These are phyloP conservation scores for Drosophila neonasuta DNA, from an alignment of 2,888 invertebrate genomes.

Conservation along the genomic window DNA sequence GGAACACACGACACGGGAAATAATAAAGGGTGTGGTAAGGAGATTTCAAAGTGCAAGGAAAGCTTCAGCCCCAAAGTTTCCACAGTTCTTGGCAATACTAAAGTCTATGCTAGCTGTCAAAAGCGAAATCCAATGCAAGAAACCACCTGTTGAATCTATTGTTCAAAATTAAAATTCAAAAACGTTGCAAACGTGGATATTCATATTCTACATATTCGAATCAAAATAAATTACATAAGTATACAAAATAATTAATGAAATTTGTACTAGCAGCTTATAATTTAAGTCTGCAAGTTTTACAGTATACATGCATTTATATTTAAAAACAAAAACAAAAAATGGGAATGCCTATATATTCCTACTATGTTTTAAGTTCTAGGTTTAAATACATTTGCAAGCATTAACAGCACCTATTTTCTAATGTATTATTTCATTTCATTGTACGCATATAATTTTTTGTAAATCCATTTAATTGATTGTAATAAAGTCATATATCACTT, in stretches of 20 bases:
- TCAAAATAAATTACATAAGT: conserved; percentile 56
- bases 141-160: conserved; percentile 79
- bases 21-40: not conserved
- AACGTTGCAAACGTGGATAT: conserved; percentile 42
- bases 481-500: conserved; percentile 54
- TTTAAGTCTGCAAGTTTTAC: conserved; percentile 60
- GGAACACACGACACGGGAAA: conserved; percentile 2
- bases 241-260: conserved; percentile 38
- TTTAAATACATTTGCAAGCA: conserved; percentile 60
- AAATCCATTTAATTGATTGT: conserved; percentile 66
- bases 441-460: conserved; percentile 61
- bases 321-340: conserved; percentile 23
- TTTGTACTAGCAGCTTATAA: conserved; percentile 53
- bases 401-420: conserved; percentile 53
- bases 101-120: conserved; percentile 53
- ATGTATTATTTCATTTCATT: conserved; percentile 64
- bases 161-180: conserved; percentile 36
- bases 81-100: conserved; percentile 49
- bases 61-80: conserved; percentile 45
- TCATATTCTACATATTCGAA: conserved; percentile 54
- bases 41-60: conserved; percentile 53
- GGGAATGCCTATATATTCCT: conserved; percentile 54
- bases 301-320: conserved; percentile 70
- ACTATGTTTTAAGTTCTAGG: conserved; percentile 61
- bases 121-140: conserved; percentile 79